Evolutionary conservation across 2,888 invertebrate species (phyloP).

Genomic region (Dyspetes luteomarginatus): DNA sequence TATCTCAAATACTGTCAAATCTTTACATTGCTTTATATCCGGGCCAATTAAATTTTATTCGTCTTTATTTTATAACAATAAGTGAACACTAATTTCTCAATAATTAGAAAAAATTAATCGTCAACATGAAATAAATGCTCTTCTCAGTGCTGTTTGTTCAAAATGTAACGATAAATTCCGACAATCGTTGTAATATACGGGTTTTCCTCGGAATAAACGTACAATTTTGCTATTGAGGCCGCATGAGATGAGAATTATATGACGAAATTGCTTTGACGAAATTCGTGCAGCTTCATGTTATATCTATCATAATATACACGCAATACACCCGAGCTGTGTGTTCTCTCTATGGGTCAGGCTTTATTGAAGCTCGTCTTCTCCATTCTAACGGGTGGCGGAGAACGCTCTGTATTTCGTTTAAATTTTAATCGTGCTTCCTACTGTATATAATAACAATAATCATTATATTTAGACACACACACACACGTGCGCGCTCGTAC

Average conservation of each 20-base stretch:
- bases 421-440: constrained; percentile 44
- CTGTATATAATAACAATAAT: constrained; percentile 23
- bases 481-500: background rate
- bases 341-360: constrained; percentile 42
- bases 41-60: too few relatives aligned
- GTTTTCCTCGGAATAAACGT: constrained; percentile 17
- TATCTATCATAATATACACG: constrained; percentile 41
- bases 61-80: too few relatives aligned
- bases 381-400: constrained; percentile 20
- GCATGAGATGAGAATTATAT: constrained; percentile 15
- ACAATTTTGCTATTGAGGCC: constrained; percentile 50
- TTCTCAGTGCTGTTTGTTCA: too few relatives aligned
- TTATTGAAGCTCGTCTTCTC: constrained; percentile 52
- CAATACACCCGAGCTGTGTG: constrained; percentile 28
- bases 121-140: too few relatives aligned
- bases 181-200: background rate
- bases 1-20: too few relatives aligned
- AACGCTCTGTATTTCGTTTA: constrained; percentile 51
- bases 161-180: too few relatives aligned
- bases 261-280: constrained; percentile 56
- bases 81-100: too few relatives aligned
- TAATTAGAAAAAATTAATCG: too few relatives aligned
- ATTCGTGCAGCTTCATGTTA: constrained; percentile 40
- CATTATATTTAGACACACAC: background rate
- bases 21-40: too few relatives aligned